Evolutionary conservation across 2,888 invertebrate genomes (phyloP).

Genomic region (Leptopilina drosophilae): DNA sequence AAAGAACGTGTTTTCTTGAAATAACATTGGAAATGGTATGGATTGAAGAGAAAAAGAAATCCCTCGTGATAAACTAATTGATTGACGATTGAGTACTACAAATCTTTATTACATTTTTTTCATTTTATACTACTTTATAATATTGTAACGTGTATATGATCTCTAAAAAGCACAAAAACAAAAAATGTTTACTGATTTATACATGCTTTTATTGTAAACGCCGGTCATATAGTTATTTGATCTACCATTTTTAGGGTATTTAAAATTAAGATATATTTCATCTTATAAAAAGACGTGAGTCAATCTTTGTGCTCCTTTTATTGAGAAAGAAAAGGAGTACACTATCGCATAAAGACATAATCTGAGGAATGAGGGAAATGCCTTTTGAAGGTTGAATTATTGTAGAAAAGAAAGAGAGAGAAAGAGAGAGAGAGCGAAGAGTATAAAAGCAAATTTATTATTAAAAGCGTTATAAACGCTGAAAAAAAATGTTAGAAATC

Average conservation of each 20-base stretch:
- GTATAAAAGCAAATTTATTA: not conserved
- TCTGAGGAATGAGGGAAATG: constrained; percentile 57
- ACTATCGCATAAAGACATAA: constrained; percentile 54
- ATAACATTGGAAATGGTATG: constrained; percentile 52
- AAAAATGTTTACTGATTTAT: constrained; percentile 72
- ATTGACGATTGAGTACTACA: constrained; percentile 66
- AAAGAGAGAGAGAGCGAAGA: not conserved
- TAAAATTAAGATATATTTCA: constrained; percentile 49
- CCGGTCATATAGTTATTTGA: constrained; percentile 67
- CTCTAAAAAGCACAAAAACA: constrained; percentile 76
- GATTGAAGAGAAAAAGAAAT: constrained; percentile 46
- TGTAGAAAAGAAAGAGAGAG: not conserved
- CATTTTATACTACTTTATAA: constrained; percentile 76
- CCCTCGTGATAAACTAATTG: constrained; percentile 66
- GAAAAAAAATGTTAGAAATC: not conserved
- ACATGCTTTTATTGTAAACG: constrained; percentile 71
- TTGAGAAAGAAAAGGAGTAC: constrained; percentile 35
- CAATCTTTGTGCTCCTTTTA: constrained; percentile 49
- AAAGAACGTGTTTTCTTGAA: constrained; percentile 7
- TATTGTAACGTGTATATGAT: constrained; percentile 75
- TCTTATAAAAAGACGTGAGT: constrained; percentile 53
- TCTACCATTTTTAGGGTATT: constrained; percentile 60
- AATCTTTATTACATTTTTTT: constrained; percentile 72
- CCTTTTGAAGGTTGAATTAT: constrained; percentile 41
- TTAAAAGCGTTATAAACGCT: constrained; percentile 1